Evolutionary conservation across 2,888 invertebrate species (phyloP), one percentile per base, ranked within the genome.

Genomic region (Geophilus truncorum): DNA sequence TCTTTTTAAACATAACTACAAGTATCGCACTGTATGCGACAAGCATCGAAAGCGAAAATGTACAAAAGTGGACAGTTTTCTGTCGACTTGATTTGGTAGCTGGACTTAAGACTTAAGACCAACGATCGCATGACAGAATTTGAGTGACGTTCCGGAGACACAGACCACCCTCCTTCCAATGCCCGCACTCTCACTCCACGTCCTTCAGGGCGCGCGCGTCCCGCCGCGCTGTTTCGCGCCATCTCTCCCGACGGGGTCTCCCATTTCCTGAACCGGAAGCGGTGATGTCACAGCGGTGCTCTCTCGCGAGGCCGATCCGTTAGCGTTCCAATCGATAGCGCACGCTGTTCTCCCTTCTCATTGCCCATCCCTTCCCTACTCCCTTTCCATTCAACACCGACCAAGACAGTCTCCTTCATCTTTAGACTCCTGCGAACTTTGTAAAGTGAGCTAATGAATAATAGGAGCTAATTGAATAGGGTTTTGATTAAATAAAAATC

Each of bases 251-350:
- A n/a, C 21, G 76, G 76, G 76, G 76, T 76, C 76, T n/a, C 76
- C 76, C 76, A 76, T 76, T 76, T 76, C 76, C 76, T 76, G 76
- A 76, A 76, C 76, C 76, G 76, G 76, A 76, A 28, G 76, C 25
- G 28, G 25, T 76, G 76, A 76, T 76, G 76, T 76, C 76, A 76
- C 76, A 28, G 76, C 76, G 30, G 25, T 25, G 76, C 76, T 21
- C 23, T 76, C 76, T 76, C 76, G 21, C 15, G 76, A 76, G 76
- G 76, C 76, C 76, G 76, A 76, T 76, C 28, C 76, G 25, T 21
- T 25, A 76, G 30, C n/a, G 25, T 15, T 28, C 76, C 25, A 21
- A 21, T n/a, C 18, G 23, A 23, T 15, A 76, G 28, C 5, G 7
- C 4, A 9, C 25, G 5, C 30, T n/a, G 9, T 28, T 21, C 25